Base-by-base conservation (phyloP, 2,888 invertebrate genomes). In the Rhagophthalmus giganteus region DNA sequence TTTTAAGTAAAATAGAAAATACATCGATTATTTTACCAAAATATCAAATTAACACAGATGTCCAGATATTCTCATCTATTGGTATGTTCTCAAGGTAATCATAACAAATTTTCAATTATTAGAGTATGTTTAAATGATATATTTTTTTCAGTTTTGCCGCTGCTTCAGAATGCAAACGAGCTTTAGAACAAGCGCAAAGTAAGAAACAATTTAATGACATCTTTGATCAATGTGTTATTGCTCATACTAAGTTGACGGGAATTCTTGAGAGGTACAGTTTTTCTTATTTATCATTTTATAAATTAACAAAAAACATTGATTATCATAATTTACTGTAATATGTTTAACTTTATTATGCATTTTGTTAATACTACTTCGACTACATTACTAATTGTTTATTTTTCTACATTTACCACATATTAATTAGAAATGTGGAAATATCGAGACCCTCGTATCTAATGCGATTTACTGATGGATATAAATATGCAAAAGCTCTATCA, bases 71-170 rank as follows among this genome's bases (percentile, higher is more conserved):
- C 59, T 54, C 59, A 20, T 57, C 52, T 7, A 59, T 58, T 34
- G 53, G 59, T 9, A 64, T 69, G 39, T 71, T 69, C 59, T 28
- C 47, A 10, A 56, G 52, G 64, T 71, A 62, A 24, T 13, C 8
- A 8, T 33, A 14, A 16, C 10, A 12, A 24, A 9, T 45, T 8
- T 12, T 30, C 10, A 11, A 6, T n/a, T n/a, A n/a, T n/a, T n/a
- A n/a, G n/a, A n/a, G n/a, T n/a, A n/a, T n/a, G n/a, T n/a, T n/a
- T n/a, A n/a, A 8, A 11, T 31, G 31, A 27, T 24, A 14, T 38
- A 16, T 40, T 25, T 20, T 30, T 38, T 49, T 44, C n/a, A 55
- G 59, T 10, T 61, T 48, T 42, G 37, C 40, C 6, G 45, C 48
- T 12, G 59, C 58, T 7, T 39, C 25, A 31, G 25, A 40, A 8